Base-by-base conservation (phyloP, 2,888 invertebrate genomes). In the Proisotoma minuta region DNA sequence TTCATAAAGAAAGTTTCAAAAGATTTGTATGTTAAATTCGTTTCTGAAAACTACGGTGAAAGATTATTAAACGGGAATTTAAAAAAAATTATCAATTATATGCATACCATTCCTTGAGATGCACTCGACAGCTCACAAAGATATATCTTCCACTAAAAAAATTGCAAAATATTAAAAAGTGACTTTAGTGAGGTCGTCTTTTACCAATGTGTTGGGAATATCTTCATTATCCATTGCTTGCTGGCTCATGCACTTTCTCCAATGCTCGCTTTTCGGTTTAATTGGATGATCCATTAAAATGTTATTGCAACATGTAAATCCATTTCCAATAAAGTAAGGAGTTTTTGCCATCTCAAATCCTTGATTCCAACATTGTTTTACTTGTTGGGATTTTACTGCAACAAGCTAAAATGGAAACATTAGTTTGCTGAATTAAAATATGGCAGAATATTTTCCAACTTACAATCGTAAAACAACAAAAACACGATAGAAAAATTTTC, bases 221-320 rank as follows among this genome's bases (percentile, higher is more conserved):
- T 57, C 57, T 4, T 40, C 47, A 4, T 40, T 23, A 8, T 23
- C n/a, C 23, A n/a, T 26, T 26, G 26, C 57, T 3, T 40, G 4
- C 18, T 47, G 26, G 2, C 24, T 5, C 26, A 57, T 10, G 23
- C 57, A 57, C n/a, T 47, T 57, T 20, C 47, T 39, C 57, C 57
- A 57, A 47, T 47, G 27, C 22, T 40, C 24, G 20, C 27, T 57
- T 26, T 47, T 57, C 5, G 57, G 24, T n/a, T 5, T 23, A 40
- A 57, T 12, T 47, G 47, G 27, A 26, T 57, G 57, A 18, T 57
- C 12, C 24, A 57, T n/a, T 10, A 22, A 40, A 26, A n/a, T 47
- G 27, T 57, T 57, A 26, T 57, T 57, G 24, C 57, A 57, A 18
- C 57, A 57, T 15, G 57, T 57, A 57, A 57, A 57, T 47, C 43